Percentiles rank a stretch among this genome's conserved stretches.
Evolutionary conservation across 2,888 invertebrate genomes (phyloP).

Genomic region (Agrenia bidenticulata): DNA sequence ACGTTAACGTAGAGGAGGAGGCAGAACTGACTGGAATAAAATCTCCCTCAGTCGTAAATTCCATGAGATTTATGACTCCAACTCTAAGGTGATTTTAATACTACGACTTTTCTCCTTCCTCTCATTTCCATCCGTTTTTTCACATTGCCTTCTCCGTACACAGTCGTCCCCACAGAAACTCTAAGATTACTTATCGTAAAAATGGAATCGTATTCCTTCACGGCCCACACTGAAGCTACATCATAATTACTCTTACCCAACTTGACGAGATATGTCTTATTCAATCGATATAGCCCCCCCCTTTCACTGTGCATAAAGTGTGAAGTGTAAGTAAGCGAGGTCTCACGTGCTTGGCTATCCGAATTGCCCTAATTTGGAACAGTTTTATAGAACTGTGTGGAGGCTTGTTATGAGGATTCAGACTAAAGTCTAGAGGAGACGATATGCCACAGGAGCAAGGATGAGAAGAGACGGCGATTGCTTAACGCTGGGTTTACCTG

Average conservation of each 20-base stretch:
- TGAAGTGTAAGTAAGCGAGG: not conserved
- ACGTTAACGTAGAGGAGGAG: not conserved
- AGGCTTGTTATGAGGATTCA: too few relatives aligned
- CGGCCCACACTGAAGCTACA: not conserved
- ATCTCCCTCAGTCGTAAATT: conserved; percentile 26
- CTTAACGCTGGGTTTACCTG: not conserved
- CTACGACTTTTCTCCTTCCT: conserved; percentile 8
- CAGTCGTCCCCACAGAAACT: not conserved
- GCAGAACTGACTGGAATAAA: conserved; percentile 22
- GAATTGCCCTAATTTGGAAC: conserved; percentile 2
- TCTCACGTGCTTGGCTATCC: not conserved
- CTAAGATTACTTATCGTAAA: conserved; percentile 18
- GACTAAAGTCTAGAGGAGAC: too few relatives aligned
- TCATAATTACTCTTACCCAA: conserved; percentile 8
- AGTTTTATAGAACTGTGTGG: not conserved
- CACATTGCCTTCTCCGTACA: not conserved
- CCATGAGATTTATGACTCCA: conserved; percentile 27
- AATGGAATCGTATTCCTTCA: conserved; percentile 12
- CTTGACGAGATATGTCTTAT: conserved; percentile 18
- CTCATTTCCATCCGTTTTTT: conserved; percentile 1
- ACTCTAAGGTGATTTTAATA: conserved; percentile 19
- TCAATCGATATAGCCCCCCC: conserved; percentile 13
- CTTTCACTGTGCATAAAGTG: conserved; percentile 4
- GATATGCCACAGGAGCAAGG: not conserved
- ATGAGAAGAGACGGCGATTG: not conserved